Percentiles rank a stretch among this genome's conserved stretches.
Conservation (phyloP, 2,888 invertebrate species). For the Dryomyza anilis region DNA sequence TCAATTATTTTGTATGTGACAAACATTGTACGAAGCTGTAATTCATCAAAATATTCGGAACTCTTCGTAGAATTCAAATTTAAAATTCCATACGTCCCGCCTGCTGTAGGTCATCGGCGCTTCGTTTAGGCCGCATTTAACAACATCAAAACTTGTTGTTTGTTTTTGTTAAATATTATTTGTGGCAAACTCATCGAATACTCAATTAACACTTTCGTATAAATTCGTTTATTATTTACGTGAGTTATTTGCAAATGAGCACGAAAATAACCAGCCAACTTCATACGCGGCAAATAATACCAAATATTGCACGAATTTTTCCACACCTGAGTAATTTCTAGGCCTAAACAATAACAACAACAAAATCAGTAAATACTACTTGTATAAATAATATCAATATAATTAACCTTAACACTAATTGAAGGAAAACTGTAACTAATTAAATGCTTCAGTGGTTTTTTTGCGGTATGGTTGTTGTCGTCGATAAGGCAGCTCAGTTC, state of each 20-base stretch:
- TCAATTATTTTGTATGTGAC: too few relatives aligned
- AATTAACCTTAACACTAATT: slow-evolving; percentile 32
- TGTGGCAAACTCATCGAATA: not conserved
- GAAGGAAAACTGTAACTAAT: slow-evolving; percentile 27
- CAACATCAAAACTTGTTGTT: too few relatives aligned
- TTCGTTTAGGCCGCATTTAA: too few relatives aligned
- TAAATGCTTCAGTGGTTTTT: slow-evolving; percentile 9
- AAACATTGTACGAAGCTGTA: too few relatives aligned
- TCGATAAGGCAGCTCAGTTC: slow-evolving; percentile 7
- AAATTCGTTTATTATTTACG: slow-evolving; percentile 25
- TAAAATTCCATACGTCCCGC: too few relatives aligned
- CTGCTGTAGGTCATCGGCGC: too few relatives aligned
- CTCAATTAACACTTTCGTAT: slow-evolving; percentile 17
- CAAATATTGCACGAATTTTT: not conserved
- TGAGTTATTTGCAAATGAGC: slow-evolving; percentile 27
- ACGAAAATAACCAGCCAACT: slow-evolving; percentile 3
- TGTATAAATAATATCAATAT: slow-evolving; percentile 18
- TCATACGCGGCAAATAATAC: not conserved
- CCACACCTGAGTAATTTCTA: not conserved
- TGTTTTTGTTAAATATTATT: not conserved
- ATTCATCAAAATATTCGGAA: too few relatives aligned
- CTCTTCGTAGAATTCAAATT: too few relatives aligned
- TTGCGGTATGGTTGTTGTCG: too few relatives aligned
- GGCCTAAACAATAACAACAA: not conserved
- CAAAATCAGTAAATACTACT: slow-evolving; percentile 16